Conservation (phyloP, 2,888 invertebrate species). For the Syrphus vitripennis region DNA sequence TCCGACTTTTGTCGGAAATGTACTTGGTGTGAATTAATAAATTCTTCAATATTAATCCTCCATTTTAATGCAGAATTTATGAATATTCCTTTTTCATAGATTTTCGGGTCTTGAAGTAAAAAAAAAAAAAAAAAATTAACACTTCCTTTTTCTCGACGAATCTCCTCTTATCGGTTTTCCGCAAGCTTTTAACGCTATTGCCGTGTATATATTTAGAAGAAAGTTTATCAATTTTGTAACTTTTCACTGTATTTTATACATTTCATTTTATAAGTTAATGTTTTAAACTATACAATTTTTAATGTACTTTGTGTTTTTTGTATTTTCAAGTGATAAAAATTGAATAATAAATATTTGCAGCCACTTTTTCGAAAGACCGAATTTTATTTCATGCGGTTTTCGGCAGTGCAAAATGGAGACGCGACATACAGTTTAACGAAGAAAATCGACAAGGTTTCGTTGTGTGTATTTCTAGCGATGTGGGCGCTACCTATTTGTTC, state of each 20-base stretch:
- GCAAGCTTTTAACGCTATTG: conserved; percentile 50
- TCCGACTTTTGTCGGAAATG: conserved; percentile 1
- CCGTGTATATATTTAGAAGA: background rate
- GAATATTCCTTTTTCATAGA: background rate
- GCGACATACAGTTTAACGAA: conserved; percentile 72
- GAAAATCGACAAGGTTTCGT: conserved; percentile 59
- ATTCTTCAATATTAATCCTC: conserved; percentile 25
- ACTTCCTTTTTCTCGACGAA: conserved; percentile 45
- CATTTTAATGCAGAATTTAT: conserved; percentile 24
- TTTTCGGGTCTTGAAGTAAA: conserved; percentile 11
- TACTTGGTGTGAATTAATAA: conserved; percentile 33
- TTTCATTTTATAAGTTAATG: conserved; percentile 23
- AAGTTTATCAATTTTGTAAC: background rate
- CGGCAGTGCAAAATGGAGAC: conserved; percentile 76
- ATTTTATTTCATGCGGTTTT: conserved; percentile 73
- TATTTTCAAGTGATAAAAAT: conserved; percentile 38
- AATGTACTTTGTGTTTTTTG: conserved; percentile 40
- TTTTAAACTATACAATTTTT: conserved; percentile 26
- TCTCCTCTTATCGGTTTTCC: conserved; percentile 63
- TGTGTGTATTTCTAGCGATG: background rate
- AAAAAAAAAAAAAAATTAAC: conserved; percentile 33
- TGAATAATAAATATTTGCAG: conserved; percentile 56
- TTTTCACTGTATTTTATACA: conserved; percentile 43
- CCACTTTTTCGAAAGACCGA: conserved; percentile 57
- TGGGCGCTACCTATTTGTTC: background rate